A percentile compares a stretch with the other conserved stretches of the same genome.
Conservation (phyloP, 2,888 invertebrate genomes). For the Stenotaenia linearis region DNA sequence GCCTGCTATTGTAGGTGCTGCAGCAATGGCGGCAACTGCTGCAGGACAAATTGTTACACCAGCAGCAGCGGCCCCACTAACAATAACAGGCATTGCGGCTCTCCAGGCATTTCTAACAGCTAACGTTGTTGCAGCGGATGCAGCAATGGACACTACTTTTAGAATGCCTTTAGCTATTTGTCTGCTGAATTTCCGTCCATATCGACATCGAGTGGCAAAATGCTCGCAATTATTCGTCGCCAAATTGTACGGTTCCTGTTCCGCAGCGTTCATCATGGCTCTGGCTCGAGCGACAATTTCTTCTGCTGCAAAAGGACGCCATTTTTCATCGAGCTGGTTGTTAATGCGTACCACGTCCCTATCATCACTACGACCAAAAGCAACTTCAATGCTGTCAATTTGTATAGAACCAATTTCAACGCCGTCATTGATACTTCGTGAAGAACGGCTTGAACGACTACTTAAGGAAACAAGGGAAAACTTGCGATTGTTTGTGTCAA, state of each 20-base stretch:
- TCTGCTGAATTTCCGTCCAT: conserved; percentile 16
- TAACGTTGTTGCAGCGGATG: not conserved
- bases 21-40: not conserved
- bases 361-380: not conserved
- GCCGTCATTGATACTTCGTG: not conserved
- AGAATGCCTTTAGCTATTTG: not conserved
- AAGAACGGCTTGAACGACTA: not conserved
- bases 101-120: not conserved
- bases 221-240: conserved; percentile 34
- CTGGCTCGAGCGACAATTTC: conserved; percentile 28
- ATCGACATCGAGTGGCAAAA: conserved; percentile 33
- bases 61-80: not conserved
- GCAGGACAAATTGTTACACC: not conserved
- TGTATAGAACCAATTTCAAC: conserved; percentile 21
- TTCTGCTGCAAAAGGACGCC: not conserved
- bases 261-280: not conserved
- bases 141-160: not conserved
- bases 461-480: not conserved
- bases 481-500: not conserved
- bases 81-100: not conserved
- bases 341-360: conserved; percentile 32
- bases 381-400: not conserved
- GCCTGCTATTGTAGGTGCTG: not conserved
- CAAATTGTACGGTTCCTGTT: conserved; percentile 27
- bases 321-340: conserved; percentile 27